phyloP scores from a whole-genome alignment of 2,113 vertebrate species.

The Dromaius novaehollandiae region DNA sequence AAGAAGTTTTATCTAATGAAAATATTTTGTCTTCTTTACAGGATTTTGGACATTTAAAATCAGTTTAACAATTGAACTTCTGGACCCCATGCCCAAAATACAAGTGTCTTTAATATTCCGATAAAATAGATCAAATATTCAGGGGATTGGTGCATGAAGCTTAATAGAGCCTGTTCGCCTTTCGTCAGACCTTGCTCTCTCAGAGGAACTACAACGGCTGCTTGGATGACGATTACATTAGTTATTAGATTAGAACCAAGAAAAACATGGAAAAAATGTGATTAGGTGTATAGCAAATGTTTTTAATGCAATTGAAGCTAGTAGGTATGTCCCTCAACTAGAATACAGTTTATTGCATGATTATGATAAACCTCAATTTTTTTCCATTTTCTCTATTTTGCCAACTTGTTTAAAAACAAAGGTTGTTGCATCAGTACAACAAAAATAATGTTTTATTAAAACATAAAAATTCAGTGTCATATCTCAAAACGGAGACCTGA shows the following conservation, averaged over 20 bases:
- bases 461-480: neutral
- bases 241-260: slow-evolving; percentile 1
- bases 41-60: neutral
- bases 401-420: neutral
- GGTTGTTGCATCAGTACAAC: neutral
- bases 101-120: neutral
- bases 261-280: neutral
- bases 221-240: neutral
- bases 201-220: neutral
- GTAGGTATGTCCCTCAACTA: neutral
- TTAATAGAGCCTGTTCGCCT: neutral
- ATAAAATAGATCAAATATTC: neutral
- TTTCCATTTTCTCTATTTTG: neutral
- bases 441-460: neutral
- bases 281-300: neutral
- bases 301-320: slow-evolving; percentile 1
- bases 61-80: neutral
- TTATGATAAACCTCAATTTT: neutral
- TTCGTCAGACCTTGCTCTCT: slow-evolving; percentile 6
- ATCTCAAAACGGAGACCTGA: neutral
- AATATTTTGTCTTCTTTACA: neutral
- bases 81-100: neutral
- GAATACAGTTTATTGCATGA: neutral
- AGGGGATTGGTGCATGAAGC: neutral
- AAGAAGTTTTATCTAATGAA: neutral